Evolutionary conservation across 2,797 vertebrate species (phyloP), one percentile per base, ranked within the genome.

Genomic region (Buphagus erythrorhynchus): DNA sequence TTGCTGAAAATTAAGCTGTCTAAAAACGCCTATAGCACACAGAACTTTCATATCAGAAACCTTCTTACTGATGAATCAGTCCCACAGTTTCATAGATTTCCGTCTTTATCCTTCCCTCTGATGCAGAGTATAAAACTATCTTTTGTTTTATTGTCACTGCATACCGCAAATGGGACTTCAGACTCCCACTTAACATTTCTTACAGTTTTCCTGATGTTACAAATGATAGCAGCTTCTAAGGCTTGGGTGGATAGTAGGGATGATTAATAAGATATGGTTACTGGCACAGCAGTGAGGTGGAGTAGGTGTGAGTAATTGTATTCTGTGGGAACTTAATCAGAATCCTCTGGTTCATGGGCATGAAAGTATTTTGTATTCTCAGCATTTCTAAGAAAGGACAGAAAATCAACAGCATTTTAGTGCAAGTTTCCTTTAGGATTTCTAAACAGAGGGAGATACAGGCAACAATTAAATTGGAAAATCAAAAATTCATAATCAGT

Each of bases 221-320:
- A 80, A 49, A 83, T 42, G 58, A 68, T 5, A 66, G 67, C 26
- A 84, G 36, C 38, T 80, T 83, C 36, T 74, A 78, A 83, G 51
- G 43, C 43, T 67, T 77, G 78, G 63, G 71, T 88, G 68, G 71
- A 13, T 71, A 62, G 48, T 6, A 42, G 58, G 7, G 20, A 49
- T 71, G 51, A 82, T 86, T 71, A 71, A 62, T 80, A 49, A 69
- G n/a, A 59, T 29, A 73, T 2, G 19, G 62, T 66, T 79, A 72
- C 55, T 59, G 84, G 71, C 35, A 55, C 25, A 66, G 59, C 20
- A 91, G 31, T n/a, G 84, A 93, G 89, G 82, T 79, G 66, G 88
- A 93, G 74, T 65, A 88, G 61, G 38, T 46, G 66, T 90, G 85
- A 90, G 58, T 82, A 92, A 91, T 89, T 78, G 62, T 63, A 67